Base-by-base conservation (phyloP, 2,888 invertebrate species). In the Troides helena region DNA sequence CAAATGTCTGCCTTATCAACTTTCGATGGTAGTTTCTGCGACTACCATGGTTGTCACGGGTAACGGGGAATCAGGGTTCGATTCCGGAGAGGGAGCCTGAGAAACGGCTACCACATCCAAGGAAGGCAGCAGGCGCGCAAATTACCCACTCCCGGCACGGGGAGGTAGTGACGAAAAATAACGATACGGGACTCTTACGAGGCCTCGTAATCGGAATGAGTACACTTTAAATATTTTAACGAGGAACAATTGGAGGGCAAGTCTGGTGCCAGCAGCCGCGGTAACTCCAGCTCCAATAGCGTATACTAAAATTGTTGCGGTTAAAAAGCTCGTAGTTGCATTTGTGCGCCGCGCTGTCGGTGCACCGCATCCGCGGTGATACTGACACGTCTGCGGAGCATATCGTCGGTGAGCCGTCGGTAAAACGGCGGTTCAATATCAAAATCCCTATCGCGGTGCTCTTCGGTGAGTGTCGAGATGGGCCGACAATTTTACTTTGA, bases 1-100 rank as follows among this genome's bases (percentile, higher is more conserved):
- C 93, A 94, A 94, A 93, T 94, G 91, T 62, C 46, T 94, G 94
- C 94, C 94, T 91, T 94, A 94, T 94, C 94, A 94, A 93, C 93
- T 39, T 39, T 39, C 92, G 94, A 94, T 93, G 94, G 94, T 94
- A 94, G 93, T 91, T 90, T 90, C 39, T 39, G 88, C 86, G 94
- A 91, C 94, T 94, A 94, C 94, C 94, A 94, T 94, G 94, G 94
- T 94, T 89, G 91, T 93, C 90, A 95, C 94, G 94, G 94, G 94
- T 66, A 94, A 95, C 94, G 94, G 95, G 93, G 94, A 95, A 95
- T 95, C 93, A 95, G 95, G 95, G 94, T 95, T 95, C 94, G 94
- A 94, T 94, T 95, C 94, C 94, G 18, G 94, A 30, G 94, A 94
- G 94, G 94, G 94, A 14, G 14, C 46, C 93, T 94, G 94, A 94